Base-by-base conservation (phyloP, 2,888 invertebrate genomes). In the Diaperis boleti region DNA sequence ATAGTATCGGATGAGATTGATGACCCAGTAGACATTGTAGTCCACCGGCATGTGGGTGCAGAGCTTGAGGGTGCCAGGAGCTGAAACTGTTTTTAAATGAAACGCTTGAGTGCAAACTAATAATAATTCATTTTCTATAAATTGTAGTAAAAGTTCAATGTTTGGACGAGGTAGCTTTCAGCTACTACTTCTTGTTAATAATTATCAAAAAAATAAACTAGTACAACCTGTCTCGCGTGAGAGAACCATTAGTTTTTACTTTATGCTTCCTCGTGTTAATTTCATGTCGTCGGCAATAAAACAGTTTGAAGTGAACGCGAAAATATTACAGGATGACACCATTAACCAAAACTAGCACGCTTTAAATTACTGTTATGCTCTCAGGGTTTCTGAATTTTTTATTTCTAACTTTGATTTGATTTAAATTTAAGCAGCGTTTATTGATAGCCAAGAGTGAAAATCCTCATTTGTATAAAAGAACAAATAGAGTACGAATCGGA, bases 11-110 rank as follows among this genome's bases (percentile, higher is more conserved):
- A 86, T 82, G 75, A 81, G 66, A 82, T 79, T 80, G 49, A 95
- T 78, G n/a, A 94, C 83, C 90, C 92, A 92, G 76, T 86, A 94
- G 0, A 95, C 81, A 14, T 89, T 86, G 77, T 91, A 93, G 79
- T 96, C 95, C 1, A 89, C 86, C 13, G 87, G 80, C 76, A 95
- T 88, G 73, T 92, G 90, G 41, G 90, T 87, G 17, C 86, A 79
- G 8, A 94, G 82, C 76, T 95, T 93, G 60, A 92, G 81, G 0
- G 88, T 86, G 0, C 90, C 87, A 10, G 90, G n/a, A n/a, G n/a
- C n/a, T n/a, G n/a, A n/a, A n/a, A n/a, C n/a, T n/a, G n/a, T n/a
- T n/a, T n/a, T n/a, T n/a, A n/a, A n/a, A n/a, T n/a, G n/a, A n/a
- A n/a, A n/a, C n/a, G n/a, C n/a, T n/a, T n/a, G n/a, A n/a, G n/a